These are phyloP conservation scores for Gryllus longicercus DNA, from an alignment of 2,888 invertebrate species.

Conservation along the genomic window DNA sequence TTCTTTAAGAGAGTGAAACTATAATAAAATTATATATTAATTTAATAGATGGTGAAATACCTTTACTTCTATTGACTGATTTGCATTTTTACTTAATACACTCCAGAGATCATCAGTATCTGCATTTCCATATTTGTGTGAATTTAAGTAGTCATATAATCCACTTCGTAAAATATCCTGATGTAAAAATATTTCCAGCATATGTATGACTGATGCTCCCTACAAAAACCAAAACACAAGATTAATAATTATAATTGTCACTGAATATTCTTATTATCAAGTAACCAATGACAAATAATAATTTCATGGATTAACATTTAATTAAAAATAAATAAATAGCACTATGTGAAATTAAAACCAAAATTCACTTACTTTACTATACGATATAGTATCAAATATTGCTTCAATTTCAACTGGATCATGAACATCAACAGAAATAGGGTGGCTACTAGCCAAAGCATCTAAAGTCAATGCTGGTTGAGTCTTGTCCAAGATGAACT, in stretches of 20 bases:
- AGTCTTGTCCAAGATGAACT: constrained; percentile 65
- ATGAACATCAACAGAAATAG: constrained; percentile 64
- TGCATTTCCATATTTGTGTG: constrained; percentile 67
- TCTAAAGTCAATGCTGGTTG: constrained; percentile 66
- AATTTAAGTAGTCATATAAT: constrained; percentile 63
- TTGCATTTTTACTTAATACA: constrained; percentile 62
- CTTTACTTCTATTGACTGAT: constrained; percentile 60
- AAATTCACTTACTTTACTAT: constrained; percentile 58
- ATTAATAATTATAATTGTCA: not conserved
- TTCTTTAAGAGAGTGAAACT: not conserved
- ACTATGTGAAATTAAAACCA: not conserved
- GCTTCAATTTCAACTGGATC: constrained; percentile 69
- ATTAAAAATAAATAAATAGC: not conserved
- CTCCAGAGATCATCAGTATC: constrained; percentile 81
- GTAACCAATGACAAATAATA: not conserved
- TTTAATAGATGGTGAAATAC: constrained; percentile 44
- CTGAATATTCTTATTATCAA: not conserved
- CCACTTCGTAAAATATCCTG: constrained; percentile 62
- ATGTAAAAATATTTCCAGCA: constrained; percentile 67
- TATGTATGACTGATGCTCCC: constrained; percentile 69
- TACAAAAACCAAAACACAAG: constrained; percentile 42
- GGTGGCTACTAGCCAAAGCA: constrained; percentile 66
- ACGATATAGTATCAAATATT: constrained; percentile 72
- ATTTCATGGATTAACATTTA: not conserved
- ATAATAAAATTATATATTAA: constrained; percentile 26